Evolutionary conservation across 2,888 invertebrate species (phyloP), one percentile per base, ranked within the genome.

Genomic region (Polylopha cassiicola): DNA sequence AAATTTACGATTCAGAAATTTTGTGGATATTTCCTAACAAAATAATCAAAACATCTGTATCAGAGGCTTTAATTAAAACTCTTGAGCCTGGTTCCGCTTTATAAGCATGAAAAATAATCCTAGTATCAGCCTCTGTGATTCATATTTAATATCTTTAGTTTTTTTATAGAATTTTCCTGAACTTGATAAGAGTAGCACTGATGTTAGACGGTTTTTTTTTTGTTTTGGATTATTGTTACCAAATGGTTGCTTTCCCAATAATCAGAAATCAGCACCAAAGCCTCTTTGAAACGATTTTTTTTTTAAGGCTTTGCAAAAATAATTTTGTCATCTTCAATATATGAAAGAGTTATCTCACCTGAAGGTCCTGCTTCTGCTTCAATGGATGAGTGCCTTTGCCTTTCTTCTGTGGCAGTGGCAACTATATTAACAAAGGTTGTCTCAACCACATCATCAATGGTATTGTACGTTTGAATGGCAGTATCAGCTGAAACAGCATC

Each of bases 11-110:
- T 41, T 29, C 36, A 4, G 20, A 6, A 47, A 51, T 5, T 49
- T 49, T 50, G 37, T 50, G 51, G 37, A 48, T 48, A 46, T 51
- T 47, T 39, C 43, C 43, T 38, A 50, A 36, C 36, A 51, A 48
- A 47, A 51, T 50, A 26, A 54, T 43, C 36, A 50, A 44, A 43
- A 54, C 48, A 22, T 51, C 50, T 31, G 47, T 51, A 46, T 55
- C 53, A 44, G 51, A 47, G 28, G 48, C 41, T 46, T 50, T 53
- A 26, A 53, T 43, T 41, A 53, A 44, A 49, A 53, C 11, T 9
- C 26, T 48, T 39, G 49, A 50, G 7, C 44, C 42, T 45, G 47
- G 47, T 43, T 14, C 28, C 32, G 31, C 46, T 53, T 50, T 51
- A 39, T 6, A 37, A 37, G 44, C 41, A 30, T 54, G 52, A 45